Conservation (phyloP, 2,797 vertebrate genomes). For the Malacoraja senta region DNA sequence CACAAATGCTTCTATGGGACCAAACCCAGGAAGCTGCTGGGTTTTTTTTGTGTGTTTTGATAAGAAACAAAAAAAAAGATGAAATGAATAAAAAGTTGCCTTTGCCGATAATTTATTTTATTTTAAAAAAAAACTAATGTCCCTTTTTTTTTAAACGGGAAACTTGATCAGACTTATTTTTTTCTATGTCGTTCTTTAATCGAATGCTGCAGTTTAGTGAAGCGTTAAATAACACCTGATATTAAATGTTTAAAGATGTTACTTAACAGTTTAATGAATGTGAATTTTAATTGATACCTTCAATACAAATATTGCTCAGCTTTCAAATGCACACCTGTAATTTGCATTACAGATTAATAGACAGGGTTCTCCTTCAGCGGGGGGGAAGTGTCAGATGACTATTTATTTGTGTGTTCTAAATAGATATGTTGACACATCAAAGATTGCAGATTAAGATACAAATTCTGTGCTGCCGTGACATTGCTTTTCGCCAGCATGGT, state of each 20-base stretch:
- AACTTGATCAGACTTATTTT: constrained; percentile 37
- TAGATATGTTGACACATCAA: constrained; percentile 36
- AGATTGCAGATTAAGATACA: constrained; percentile 36
- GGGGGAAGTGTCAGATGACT: neutral
- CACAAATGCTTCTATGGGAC: constrained; percentile 99
- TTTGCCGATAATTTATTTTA: neutral
- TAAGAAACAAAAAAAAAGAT: constrained; percentile 57
- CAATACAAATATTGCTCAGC: neutral
- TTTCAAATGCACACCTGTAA: constrained; percentile 20
- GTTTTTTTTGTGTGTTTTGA: constrained; percentile 20
- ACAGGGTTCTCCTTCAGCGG: neutral
- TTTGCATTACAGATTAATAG: constrained; percentile 8
- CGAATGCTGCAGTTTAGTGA: neutral
- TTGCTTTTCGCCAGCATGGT: neutral
- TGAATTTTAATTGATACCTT: constrained; percentile 23
- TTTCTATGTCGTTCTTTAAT: neutral
- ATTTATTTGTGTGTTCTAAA: constrained; percentile 28
- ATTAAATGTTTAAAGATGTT: constrained; percentile 4
- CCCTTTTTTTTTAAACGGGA: constrained; percentile 48
- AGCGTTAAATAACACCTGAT: constrained; percentile 20
- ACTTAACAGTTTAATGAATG: constrained; percentile 31
- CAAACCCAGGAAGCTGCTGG: constrained; percentile 74
- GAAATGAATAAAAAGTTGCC: constrained; percentile 42
- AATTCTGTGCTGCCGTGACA: constrained; percentile 17
- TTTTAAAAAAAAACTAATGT: constrained; percentile 33